phyloP scores from a whole-genome alignment of 1,140 invertebrate genomes.

The Metaphire vulgaris region DNA sequence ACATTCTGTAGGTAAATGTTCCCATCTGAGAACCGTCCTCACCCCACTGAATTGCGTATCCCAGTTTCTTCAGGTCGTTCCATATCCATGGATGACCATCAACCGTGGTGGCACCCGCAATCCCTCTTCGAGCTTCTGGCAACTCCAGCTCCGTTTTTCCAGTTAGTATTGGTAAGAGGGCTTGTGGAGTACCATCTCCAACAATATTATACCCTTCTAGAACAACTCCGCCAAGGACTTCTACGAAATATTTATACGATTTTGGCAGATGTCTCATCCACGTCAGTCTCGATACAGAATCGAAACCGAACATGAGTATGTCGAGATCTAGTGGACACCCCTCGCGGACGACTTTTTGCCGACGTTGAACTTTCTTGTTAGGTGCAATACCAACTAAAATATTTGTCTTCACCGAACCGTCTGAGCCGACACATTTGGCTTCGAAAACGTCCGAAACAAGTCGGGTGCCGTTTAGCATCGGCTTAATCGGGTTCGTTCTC shows the following conservation, averaged over 20 bases:
- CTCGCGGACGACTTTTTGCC: not conserved
- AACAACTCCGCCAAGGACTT: conserved; percentile 63
- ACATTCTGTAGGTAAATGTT: conserved; percentile 82
- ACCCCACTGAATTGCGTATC: conserved; percentile 63
- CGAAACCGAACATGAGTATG: conserved; percentile 82
- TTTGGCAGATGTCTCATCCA: conserved; percentile 79
- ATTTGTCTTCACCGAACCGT: not conserved
- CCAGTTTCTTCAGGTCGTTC: conserved; percentile 53
- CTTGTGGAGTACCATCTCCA: conserved; percentile 88
- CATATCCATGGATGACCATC: conserved; percentile 64
- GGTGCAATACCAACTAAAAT: conserved; percentile 13
- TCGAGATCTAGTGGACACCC: conserved; percentile 61
- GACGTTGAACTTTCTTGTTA: not conserved
- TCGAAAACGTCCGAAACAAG: conserved; percentile 14
- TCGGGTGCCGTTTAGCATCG: not conserved
- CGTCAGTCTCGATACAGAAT: conserved; percentile 78
- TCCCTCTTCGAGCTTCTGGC: conserved; percentile 73
- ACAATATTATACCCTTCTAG: conserved; percentile 83
- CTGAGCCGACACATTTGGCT: conserved; percentile 3
- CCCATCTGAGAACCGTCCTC: conserved; percentile 79
- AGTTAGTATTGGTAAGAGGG: conserved; percentile 81
- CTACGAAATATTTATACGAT: conserved; percentile 67
- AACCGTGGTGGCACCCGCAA: conserved; percentile 63
- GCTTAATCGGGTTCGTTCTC: not conserved
- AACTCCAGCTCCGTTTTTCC: conserved; percentile 77